These are phyloP conservation scores for Oscheius sp. DNA, from an alignment of 2,888 invertebrate genomes.

Conservation along the genomic window DNA sequence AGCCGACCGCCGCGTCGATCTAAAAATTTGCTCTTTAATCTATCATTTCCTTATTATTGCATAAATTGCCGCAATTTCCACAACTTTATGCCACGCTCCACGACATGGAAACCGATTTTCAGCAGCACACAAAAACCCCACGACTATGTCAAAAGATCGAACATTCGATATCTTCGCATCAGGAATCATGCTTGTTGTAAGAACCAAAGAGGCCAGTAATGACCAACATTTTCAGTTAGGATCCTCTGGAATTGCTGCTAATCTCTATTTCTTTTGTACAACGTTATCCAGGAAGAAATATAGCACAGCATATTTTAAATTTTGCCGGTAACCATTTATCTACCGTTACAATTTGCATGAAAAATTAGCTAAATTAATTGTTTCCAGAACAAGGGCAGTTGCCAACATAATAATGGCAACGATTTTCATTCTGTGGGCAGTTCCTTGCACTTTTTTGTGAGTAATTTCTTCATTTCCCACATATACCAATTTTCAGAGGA, in stretches of 20 bases:
- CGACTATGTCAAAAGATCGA: constrained; percentile 4
- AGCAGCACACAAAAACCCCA: not conserved
- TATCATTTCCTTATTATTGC: no score
- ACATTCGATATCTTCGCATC: constrained; percentile 10
- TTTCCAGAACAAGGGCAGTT: constrained; percentile 11
- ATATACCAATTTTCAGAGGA: not conserved
- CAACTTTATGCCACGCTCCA: no score
- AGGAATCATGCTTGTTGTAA: not conserved
- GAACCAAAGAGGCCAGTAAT: not conserved
- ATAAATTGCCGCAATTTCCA: no score
- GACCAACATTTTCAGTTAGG: not conserved
- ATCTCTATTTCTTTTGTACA: constrained; percentile 1
- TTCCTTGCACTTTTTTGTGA: constrained; percentile 11
- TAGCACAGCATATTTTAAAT: not conserved
- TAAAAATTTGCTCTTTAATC: no score
- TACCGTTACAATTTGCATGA: not conserved
- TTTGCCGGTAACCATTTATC: not conserved
- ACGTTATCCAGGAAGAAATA: constrained; percentile 4
- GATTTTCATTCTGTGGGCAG: constrained; percentile 9
- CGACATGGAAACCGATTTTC: no score
- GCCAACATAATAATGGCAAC: constrained; percentile 18
- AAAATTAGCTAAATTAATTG: not conserved
- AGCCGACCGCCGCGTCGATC: no score
- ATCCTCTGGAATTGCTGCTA: not conserved
- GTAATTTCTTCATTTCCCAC: not conserved